Conservation (phyloP, 2,888 invertebrate species). For the Sphaerophoria taeniata region DNA sequence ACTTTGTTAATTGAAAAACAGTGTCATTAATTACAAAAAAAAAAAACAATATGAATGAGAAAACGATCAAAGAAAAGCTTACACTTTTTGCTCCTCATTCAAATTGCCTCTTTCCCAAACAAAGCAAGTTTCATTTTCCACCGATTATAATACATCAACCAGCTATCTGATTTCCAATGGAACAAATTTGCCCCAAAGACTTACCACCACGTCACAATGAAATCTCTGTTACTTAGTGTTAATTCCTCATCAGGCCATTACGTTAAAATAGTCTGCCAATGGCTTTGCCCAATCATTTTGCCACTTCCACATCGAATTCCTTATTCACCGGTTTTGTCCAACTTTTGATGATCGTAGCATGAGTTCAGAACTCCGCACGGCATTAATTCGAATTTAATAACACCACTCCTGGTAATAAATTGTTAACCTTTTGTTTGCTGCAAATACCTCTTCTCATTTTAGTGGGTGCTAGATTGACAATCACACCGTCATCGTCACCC, state of each 20-base stretch:
- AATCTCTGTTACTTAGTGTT: constrained; percentile 63
- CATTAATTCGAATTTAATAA: constrained; percentile 69
- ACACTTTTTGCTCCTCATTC: too few relatives aligned
- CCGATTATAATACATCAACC: constrained; percentile 5
- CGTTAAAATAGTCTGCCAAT: constrained; percentile 44
- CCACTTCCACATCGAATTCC: neutral
- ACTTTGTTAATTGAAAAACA: too few relatives aligned
- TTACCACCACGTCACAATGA: constrained; percentile 48
- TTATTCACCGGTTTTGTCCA: neutral
- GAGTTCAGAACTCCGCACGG: constrained; percentile 40
- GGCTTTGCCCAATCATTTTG: constrained; percentile 4
- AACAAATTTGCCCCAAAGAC: neutral
- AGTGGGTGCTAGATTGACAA: constrained; percentile 14
- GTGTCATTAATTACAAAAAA: too few relatives aligned
- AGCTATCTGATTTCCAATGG: constrained; percentile 19
- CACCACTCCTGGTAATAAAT: constrained; percentile 45
- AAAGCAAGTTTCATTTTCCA: neutral
- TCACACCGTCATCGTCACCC: neutral
- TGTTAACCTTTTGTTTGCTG: constrained; percentile 57
- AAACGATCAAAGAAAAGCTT: too few relatives aligned
- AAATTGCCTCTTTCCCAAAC: too few relatives aligned
- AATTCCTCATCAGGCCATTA: constrained; percentile 54
- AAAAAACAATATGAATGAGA: too few relatives aligned
- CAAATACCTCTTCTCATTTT: neutral
- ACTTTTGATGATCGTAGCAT: constrained; percentile 4